phyloP scores from a whole-genome alignment of 2,113 vertebrate species.

The Bungarus multicinctus region DNA sequence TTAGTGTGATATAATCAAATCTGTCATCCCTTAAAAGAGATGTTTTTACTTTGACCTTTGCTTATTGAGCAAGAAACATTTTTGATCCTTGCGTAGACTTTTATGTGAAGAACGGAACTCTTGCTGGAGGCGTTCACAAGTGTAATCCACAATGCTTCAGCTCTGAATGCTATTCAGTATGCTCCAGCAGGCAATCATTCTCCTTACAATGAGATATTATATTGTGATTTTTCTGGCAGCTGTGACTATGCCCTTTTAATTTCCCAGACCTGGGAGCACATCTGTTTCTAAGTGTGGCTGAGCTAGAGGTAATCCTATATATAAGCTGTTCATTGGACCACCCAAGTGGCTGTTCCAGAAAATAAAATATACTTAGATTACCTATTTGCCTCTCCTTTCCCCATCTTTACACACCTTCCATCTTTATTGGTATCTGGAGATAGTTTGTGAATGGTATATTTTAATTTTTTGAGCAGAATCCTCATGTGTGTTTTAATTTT shows the following conservation, averaged over 20 bases:
- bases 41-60: not conserved
- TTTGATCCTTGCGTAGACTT: not conserved
- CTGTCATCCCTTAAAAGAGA: not conserved
- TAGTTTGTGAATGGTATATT: conserved; percentile 48
- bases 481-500: not conserved
- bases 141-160: not conserved
- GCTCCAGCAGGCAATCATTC: not conserved
- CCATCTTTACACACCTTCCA: not conserved
- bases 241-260: conserved; percentile 33
- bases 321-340: conserved; percentile 50
- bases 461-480: conserved; percentile 49
- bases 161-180: not conserved
- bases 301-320: conserved; percentile 53
- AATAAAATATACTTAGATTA: conserved; percentile 12
- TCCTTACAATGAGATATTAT: conserved; percentile 33
- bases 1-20: not conserved
- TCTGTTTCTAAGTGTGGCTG: conserved; percentile 31
- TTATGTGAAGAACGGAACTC: not conserved
- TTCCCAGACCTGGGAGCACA: conserved; percentile 16
- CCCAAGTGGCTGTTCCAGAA: conserved; percentile 9
- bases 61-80: not conserved
- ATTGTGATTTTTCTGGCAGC: conserved; percentile 5
- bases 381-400: not conserved
- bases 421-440: conserved; percentile 46
- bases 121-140: not conserved